Percentiles rank a stretch among this genome's conserved stretches.
These are phyloP conservation scores for Valencia hispanica DNA, from an alignment of 2,797 vertebrate genomes.

Conservation along the genomic window DNA sequence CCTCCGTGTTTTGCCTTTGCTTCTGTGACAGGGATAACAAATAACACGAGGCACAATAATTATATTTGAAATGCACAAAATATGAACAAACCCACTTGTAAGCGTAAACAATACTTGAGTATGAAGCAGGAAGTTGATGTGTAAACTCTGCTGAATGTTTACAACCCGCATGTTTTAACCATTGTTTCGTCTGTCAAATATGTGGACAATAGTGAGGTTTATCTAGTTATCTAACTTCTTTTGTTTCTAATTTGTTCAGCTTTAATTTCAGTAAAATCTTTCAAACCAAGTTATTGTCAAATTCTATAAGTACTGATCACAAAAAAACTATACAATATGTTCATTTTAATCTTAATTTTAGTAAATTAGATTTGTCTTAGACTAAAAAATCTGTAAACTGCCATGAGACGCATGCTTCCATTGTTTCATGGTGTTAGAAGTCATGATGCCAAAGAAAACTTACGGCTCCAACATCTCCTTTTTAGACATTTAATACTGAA, in stretches of 20 bases:
- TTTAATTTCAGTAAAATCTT: background rate
- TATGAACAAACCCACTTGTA: background rate
- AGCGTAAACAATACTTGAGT: background rate
- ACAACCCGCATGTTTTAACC: background rate
- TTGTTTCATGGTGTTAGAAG: background rate
- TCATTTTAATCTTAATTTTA: background rate
- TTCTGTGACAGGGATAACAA: background rate
- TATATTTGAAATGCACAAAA: slow-evolving; percentile 4
- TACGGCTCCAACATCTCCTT: background rate
- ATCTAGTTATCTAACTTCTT: slow-evolving; percentile 8
- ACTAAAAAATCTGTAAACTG: background rate
- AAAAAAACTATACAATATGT: background rate
- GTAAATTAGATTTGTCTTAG: background rate
- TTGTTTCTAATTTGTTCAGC: slow-evolving; percentile 3
- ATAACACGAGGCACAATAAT: background rate
- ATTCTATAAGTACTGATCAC: background rate
- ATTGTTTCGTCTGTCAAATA: slow-evolving; percentile 6
- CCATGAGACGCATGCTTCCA: background rate
- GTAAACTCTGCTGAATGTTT: slow-evolving; percentile 16
- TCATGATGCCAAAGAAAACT: background rate
- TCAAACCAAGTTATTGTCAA: background rate
- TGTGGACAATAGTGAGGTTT: background rate
- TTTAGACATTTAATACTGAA: background rate
- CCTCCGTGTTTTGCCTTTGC: slow-evolving; percentile 2
- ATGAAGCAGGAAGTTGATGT: slow-evolving; percentile 18